These are phyloP conservation scores for Centruroides sculpturatus DNA, from an alignment of 1,140 invertebrate genomes.

Conservation along the genomic window DNA sequence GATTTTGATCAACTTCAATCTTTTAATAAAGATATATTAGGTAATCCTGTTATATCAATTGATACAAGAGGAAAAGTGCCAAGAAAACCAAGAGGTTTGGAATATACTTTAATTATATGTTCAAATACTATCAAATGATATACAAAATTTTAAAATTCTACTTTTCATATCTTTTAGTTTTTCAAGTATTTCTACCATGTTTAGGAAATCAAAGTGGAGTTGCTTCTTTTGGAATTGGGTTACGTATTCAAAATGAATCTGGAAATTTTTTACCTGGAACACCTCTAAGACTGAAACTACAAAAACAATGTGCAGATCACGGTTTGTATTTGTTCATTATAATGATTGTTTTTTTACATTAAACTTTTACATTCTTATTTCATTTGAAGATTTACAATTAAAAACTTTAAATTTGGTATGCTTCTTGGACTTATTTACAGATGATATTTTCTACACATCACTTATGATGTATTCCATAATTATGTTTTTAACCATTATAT, in stretches of 20 bases:
- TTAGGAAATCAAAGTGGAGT: slow-evolving; percentile 74
- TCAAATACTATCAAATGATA: too few relatives aligned
- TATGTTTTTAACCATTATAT: too few relatives aligned
- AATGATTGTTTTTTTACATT: too few relatives aligned
- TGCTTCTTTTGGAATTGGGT: slow-evolving; percentile 71
- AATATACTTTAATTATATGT: not conserved
- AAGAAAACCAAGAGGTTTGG: slow-evolving; percentile 58
- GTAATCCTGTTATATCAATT: slow-evolving; percentile 72
- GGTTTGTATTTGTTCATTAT: slow-evolving; percentile 33
- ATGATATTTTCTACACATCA: too few relatives aligned
- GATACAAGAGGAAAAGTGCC: slow-evolving; percentile 68
- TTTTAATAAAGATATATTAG: slow-evolving; percentile 62
- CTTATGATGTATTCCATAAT: too few relatives aligned
- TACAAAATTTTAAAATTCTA: too few relatives aligned
- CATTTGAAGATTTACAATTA: too few relatives aligned
- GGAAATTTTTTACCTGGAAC: slow-evolving; percentile 67
- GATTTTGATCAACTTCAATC: slow-evolving; percentile 72
- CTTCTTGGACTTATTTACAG: too few relatives aligned
- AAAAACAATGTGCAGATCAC: slow-evolving; percentile 86
- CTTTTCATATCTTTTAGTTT: slow-evolving; percentile 44
- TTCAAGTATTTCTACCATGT: slow-evolving; percentile 80
- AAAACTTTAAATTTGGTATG: too few relatives aligned
- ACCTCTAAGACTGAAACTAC: slow-evolving; percentile 69
- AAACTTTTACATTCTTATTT: too few relatives aligned
- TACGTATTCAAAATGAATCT: slow-evolving; percentile 64